Evolutionary conservation across 1,140 invertebrate genomes (phyloP), one percentile per base, ranked within the genome.

Genomic region (Sminthurinus signatus): DNA sequence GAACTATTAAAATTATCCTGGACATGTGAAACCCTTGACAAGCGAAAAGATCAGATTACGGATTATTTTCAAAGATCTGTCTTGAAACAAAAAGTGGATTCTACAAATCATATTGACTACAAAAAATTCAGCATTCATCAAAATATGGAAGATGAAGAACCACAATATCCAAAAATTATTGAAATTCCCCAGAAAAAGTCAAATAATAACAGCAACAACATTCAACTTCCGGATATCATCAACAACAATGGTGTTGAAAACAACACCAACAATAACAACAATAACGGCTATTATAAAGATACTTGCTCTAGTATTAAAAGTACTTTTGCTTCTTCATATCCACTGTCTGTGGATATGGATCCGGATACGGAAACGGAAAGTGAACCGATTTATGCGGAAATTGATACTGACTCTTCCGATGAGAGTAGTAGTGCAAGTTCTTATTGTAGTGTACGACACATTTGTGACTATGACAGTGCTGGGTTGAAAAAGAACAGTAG

Each of bases 351-450:
- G 23, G 23, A 12, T 5, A 25, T 25, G 5, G 14, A 48, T 48
- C 8, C 44, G 4, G 23, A 19, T 48, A 8, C 32, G 15, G n/a
- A 48, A 10, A 5, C 23, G 8, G 4, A 5, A 48, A 21, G 5
- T 5, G 50, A 52, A n/a, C 50, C 50, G 23, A 52, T 52, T 10
- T 52, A 52, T 28, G 50, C 50, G 23, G 50, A 52, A 23, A 52
- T 52, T 28, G 25, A n/a, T 23, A 52, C 14, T 52, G 50, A 28
- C 27, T 10, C 3, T 12, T 5, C 25, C 14, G 14, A 19, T 4
- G 21, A 25, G n/a, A 46, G 21, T n/a, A 21, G 15, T n/a, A 46
- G 4, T 19, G 5, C 4, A 14, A n/a, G 15, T 17, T 17, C 5
- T 21, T 10, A n/a, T 8, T 5, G n/a, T 5, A 5, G 4, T 4